Evolutionary conservation across 2,888 invertebrate species (phyloP).

Genomic region (Latrodectus hesperus): DNA sequence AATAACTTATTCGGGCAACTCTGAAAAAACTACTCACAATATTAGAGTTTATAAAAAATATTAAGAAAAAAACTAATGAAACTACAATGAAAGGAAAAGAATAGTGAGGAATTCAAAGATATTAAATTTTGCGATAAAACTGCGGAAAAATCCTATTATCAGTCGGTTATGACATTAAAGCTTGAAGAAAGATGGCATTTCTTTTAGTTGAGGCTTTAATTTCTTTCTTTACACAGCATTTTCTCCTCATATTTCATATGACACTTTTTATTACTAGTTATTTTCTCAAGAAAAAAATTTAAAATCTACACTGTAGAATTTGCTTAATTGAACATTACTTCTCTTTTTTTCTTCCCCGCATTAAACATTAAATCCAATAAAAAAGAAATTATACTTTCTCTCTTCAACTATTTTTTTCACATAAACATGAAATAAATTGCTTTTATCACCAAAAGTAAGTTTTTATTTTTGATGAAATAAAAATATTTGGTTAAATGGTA

Average conservation of each 20-base stretch:
- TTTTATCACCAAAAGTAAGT: too few relatives aligned
- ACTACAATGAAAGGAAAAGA: neutral
- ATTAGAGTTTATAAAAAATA: too few relatives aligned
- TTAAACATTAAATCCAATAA: slow-evolving; percentile 35
- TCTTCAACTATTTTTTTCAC: neutral
- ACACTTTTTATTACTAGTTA: neutral
- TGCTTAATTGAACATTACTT: slow-evolving; percentile 39
- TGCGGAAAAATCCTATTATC: slow-evolving; percentile 30
- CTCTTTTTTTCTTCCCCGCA: slow-evolving; percentile 5
- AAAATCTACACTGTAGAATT: slow-evolving; percentile 25
- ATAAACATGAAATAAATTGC: too few relatives aligned
- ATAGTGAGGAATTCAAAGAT: neutral
- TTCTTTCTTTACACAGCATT: neutral
- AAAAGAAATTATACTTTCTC: neutral
- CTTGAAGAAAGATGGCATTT: slow-evolving; percentile 20
- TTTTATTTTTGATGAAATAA: too few relatives aligned
- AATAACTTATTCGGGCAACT: too few relatives aligned
- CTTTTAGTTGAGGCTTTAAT: slow-evolving; percentile 10
- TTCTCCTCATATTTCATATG: slow-evolving; percentile 20
- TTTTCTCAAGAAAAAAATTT: slow-evolving; percentile 26
- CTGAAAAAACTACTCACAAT: too few relatives aligned
- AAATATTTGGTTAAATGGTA: too few relatives aligned
- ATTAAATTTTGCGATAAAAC: slow-evolving; percentile 28
- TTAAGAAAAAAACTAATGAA: too few relatives aligned
- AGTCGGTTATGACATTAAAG: slow-evolving; percentile 34